Percentiles rank a stretch among this genome's conserved stretches.
Evolutionary conservation across 2,113 vertebrate species (phyloP).

Genomic region (Chionis minor): DNA sequence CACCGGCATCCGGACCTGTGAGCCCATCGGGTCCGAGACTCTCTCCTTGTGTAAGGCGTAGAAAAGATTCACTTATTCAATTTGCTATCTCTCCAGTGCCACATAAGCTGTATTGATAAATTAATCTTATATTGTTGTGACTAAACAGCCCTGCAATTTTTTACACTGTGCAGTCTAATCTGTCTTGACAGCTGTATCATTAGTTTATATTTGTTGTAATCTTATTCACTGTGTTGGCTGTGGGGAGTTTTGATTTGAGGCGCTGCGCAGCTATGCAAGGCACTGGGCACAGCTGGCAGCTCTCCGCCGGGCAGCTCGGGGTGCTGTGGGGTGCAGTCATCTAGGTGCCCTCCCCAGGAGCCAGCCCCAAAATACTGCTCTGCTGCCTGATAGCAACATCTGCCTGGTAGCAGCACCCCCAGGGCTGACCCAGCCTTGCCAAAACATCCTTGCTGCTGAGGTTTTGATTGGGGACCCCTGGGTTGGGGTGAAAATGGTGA

Average conservation of each 20-base stretch:
- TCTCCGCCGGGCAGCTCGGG: rapidly evolving
- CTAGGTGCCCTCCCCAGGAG: neutral
- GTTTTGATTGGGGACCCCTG: neutral
- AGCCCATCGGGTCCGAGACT: neutral
- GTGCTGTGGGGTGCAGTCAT: neutral
- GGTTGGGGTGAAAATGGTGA: rapidly evolving
- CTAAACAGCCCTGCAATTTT: conserved; percentile 74
- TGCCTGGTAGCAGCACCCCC: neutral
- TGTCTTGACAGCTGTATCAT: conserved; percentile 72
- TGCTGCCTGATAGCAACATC: neutral
- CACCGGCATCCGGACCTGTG: neutral
- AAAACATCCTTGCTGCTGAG: neutral
- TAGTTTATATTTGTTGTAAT: conserved; percentile 72
- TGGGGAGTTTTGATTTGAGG: neutral
- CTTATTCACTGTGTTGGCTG: conserved; percentile 58
- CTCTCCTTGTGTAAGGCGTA: conserved; percentile 21
- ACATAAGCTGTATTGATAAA: conserved; percentile 77
- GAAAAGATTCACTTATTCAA: conserved; percentile 54
- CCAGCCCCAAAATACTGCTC: neutral
- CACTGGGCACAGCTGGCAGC: neutral
- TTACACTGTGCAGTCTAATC: conserved; percentile 72
- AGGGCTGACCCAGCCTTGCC: neutral
- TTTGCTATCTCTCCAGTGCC: conserved; percentile 65
- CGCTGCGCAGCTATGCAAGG: neutral
- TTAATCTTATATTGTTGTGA: conserved; percentile 76